These are phyloP conservation scores for Cheilosia soror DNA, from an alignment of 2,888 invertebrate genomes.

Conservation along the genomic window DNA sequence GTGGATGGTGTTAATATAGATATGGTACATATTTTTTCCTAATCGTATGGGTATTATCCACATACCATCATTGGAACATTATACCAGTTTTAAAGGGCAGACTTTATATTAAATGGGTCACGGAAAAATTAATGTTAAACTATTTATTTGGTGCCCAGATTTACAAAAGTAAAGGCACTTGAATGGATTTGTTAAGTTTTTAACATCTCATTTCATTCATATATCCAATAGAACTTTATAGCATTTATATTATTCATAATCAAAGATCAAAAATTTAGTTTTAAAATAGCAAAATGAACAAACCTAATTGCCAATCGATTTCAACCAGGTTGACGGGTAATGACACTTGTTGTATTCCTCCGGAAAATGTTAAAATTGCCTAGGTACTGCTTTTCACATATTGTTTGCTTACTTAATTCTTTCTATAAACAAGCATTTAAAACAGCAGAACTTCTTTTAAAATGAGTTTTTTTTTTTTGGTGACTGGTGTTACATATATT, in stretches of 20 bases:
- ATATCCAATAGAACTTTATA: neutral
- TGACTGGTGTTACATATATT: slow-evolving; percentile 28
- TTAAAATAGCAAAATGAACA: neutral
- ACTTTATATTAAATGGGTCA: slow-evolving; percentile 12
- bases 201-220: neutral
- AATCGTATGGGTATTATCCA: slow-evolving; percentile 5
- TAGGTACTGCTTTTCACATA: neutral
- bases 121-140: slow-evolving; percentile 7
- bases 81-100: neutral
- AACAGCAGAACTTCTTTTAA: neutral
- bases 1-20: neutral
- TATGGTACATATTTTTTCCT: neutral
- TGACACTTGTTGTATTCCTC: neutral
- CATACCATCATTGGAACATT: neutral
- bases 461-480: neutral
- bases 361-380: neutral
- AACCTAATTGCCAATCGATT: neutral
- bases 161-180: slow-evolving; percentile 51
- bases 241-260: neutral
- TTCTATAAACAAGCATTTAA: neutral
- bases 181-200: slow-evolving; percentile 27
- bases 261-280: neutral
- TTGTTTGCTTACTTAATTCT: neutral
- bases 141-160: slow-evolving; percentile 24
- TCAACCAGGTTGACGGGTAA: slow-evolving; percentile 12